phyloP scores from a whole-genome alignment of 2,888 invertebrate genomes.

The Dicycla oo region DNA sequence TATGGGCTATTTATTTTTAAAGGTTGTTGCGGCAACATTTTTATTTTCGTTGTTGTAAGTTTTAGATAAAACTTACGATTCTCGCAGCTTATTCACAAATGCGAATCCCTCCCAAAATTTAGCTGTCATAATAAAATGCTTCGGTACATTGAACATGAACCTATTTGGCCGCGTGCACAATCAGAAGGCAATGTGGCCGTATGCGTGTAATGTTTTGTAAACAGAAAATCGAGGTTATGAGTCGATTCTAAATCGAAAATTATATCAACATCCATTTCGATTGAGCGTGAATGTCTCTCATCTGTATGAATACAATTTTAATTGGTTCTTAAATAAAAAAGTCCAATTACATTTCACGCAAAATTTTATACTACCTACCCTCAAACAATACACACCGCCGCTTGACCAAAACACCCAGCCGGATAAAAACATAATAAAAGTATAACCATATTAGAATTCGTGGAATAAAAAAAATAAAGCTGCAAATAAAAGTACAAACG shows the following conservation, averaged over 20 bases:
- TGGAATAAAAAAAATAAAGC: slow-evolving; percentile 49
- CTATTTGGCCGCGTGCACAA: background rate
- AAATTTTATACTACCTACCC: slow-evolving; percentile 2
- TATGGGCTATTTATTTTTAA: slow-evolving; percentile 28
- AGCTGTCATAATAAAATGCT: slow-evolving; percentile 8
- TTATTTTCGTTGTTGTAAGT: slow-evolving; percentile 7
- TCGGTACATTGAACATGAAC: slow-evolving; percentile 19
- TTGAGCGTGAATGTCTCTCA: background rate
- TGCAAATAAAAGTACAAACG: slow-evolving; percentile 48
- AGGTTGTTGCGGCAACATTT: background rate
- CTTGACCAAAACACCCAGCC: slow-evolving; percentile 43
- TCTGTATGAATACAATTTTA: background rate
- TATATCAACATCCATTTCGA: background rate
- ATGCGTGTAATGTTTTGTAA: background rate
- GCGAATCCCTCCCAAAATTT: slow-evolving; percentile 5
- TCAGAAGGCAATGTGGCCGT: background rate
- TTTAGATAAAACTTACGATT: background rate
- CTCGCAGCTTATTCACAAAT: background rate
- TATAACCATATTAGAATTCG: slow-evolving; percentile 58
- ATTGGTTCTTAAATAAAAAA: background rate
- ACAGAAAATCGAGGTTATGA: background rate
- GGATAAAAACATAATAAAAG: slow-evolving; percentile 58
- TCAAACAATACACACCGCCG: slow-evolving; percentile 16
- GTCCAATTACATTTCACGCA: background rate
- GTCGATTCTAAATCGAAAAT: background rate